Percentiles rank a stretch among this genome's conserved stretches.
Conservation (phyloP, 2,797 vertebrate genomes). For the Telmatherina bonti region DNA sequence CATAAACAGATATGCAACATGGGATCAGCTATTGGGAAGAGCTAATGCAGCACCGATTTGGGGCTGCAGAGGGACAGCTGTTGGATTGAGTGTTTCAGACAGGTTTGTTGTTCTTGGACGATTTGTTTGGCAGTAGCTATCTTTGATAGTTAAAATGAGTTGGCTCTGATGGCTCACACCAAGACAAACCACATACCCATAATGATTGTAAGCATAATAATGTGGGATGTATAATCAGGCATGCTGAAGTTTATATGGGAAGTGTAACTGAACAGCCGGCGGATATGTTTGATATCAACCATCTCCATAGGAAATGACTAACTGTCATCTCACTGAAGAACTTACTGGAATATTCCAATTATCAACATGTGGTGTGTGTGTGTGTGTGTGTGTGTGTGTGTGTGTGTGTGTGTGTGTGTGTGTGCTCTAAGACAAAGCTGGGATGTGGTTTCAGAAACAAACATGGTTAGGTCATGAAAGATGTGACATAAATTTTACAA, state of each 20-base stretch:
- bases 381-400: slow-evolving; percentile 17
- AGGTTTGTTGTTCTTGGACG: slow-evolving; percentile 72
- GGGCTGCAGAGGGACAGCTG: slow-evolving; percentile 40
- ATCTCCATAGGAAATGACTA: slow-evolving; percentile 53
- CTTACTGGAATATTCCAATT: slow-evolving; percentile 68
- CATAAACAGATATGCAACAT: slow-evolving; percentile 32
- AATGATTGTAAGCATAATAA: slow-evolving; percentile 10
- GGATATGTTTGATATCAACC: slow-evolving; percentile 40
- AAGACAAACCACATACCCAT: slow-evolving; percentile 50
- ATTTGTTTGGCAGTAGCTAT: slow-evolving; percentile 57
- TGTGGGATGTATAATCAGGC: slow-evolving; percentile 15
- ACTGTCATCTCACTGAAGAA: slow-evolving; percentile 62
- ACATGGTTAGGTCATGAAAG: neutral
- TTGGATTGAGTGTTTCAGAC: slow-evolving; percentile 54
- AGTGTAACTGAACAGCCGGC: slow-evolving; percentile 7
- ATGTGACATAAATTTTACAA: slow-evolving; percentile 1
- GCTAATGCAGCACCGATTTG: slow-evolving; percentile 67
- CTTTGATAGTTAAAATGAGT: slow-evolving; percentile 44
- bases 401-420: slow-evolving; percentile 34
- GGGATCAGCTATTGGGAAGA: slow-evolving; percentile 42
- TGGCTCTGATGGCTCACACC: slow-evolving; percentile 39
- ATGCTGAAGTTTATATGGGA: slow-evolving; percentile 12
- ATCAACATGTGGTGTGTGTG: slow-evolving; percentile 65
- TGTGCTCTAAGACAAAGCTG: slow-evolving; percentile 25
- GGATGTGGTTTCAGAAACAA: slow-evolving; percentile 25